These are phyloP conservation scores for Hydractinia symbiolongicarpus DNA, from an alignment of 30 jellyfish, hydroid and myxozoan genomes.

Conservation along the genomic window DNA sequence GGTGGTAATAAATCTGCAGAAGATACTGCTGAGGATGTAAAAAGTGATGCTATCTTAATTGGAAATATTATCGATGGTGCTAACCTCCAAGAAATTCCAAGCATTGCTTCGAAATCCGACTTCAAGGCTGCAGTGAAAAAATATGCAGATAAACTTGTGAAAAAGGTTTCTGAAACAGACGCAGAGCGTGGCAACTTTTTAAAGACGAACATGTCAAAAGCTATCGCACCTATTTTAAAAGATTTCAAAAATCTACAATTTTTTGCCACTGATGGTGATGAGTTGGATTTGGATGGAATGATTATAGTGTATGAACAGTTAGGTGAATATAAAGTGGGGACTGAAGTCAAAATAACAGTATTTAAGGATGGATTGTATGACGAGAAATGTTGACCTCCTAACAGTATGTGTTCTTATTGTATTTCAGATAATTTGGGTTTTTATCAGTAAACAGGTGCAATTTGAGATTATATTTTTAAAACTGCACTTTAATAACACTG, in stretches of 20 bases:
- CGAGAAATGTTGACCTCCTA: too few species aligned
- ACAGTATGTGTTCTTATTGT: too few species aligned
- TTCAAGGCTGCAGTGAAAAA: background rate
- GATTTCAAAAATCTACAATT: background rate
- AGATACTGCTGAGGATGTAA: background rate
- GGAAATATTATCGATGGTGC: background rate
- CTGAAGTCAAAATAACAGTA: too few species aligned
- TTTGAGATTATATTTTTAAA: too few species aligned
- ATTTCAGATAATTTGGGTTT: too few species aligned
- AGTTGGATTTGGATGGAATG: background rate
- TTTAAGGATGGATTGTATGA: too few species aligned
- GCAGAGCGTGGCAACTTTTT: background rate
- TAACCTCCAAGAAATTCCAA: background rate
- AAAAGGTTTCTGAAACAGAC: background rate
- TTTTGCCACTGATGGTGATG: slow-evolving; percentile 16
- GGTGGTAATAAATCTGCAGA: slow-evolving; percentile 23
- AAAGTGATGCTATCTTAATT: background rate
- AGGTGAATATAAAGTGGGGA: too few species aligned
- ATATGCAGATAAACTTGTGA: background rate
- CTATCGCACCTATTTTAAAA: background rate
- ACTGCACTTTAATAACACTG: too few species aligned
- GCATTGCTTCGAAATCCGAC: background rate
- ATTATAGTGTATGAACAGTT: too few species aligned
- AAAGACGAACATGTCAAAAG: background rate
- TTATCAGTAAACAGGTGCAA: too few species aligned